Percentiles rank a stretch among this genome's conserved stretches.
These are phyloP conservation scores for Musca domestica DNA, from an alignment of 1,140 invertebrate genomes.

Conservation along the genomic window DNA sequence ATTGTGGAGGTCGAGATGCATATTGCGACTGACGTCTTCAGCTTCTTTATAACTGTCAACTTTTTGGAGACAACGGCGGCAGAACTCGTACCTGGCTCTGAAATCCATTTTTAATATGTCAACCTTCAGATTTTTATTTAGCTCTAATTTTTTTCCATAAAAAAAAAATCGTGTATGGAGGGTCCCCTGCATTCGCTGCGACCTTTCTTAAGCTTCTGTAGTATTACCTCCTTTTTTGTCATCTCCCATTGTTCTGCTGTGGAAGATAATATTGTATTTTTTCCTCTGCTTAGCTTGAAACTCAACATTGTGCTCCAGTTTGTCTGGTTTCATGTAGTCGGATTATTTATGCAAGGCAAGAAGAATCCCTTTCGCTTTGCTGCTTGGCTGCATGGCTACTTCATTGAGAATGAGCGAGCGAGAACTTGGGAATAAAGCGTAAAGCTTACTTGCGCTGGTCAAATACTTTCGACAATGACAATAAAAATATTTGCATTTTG, in stretches of 20 bases:
- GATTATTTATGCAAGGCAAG: conserved; percentile 15
- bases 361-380: neutral
- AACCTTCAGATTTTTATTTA: too few species aligned
- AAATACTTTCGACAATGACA: conserved; percentile 17
- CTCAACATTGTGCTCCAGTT: conserved; percentile 12
- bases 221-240: neutral
- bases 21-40: too few species aligned
- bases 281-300: neutral
- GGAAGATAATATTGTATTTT: conserved; percentile 13
- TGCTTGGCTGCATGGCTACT: neutral
- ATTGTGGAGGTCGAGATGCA: too few species aligned
- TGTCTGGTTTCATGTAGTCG: conserved; percentile 14
- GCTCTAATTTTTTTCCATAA: too few species aligned
- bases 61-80: too few species aligned
- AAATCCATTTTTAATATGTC: too few species aligned
- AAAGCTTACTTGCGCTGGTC: too few species aligned
- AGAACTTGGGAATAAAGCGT: neutral
- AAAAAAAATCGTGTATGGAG: too few species aligned
- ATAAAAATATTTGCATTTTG: conserved; percentile 26
- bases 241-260: too few species aligned
- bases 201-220: neutral
- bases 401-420: neutral
- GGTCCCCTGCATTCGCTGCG: too few species aligned
- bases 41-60: too few species aligned
- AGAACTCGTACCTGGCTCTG: too few species aligned